Conservation (phyloP, 2,797 vertebrate genomes). For the Pangasius macronema region DNA sequence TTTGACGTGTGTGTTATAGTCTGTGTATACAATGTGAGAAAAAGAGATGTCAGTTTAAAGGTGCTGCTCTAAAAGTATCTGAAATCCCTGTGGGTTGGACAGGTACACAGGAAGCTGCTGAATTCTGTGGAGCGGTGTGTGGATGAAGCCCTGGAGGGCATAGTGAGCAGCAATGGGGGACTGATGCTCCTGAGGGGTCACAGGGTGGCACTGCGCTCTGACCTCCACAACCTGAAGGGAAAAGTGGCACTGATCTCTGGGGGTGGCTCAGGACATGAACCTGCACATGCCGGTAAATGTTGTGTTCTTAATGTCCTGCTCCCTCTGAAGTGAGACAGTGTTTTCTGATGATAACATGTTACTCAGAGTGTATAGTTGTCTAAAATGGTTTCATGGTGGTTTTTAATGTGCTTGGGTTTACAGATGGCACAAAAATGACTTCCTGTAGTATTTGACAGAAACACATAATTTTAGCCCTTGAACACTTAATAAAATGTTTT, state of each 20-base stretch:
- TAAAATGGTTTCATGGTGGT: not conserved
- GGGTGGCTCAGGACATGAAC: slow-evolving; percentile 93
- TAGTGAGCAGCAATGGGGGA: slow-evolving; percentile 71
- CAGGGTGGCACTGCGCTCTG: slow-evolving; percentile 81
- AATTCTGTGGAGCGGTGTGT: slow-evolving; percentile 81
- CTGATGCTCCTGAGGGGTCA: slow-evolving; percentile 83
- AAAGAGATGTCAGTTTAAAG: not conserved
- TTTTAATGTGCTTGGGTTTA: not conserved
- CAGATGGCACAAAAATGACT: not conserved
- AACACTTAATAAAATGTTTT: not conserved
- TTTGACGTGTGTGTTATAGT: not conserved
- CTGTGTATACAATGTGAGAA: not conserved
- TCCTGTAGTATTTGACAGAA: not conserved
- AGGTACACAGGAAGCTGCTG: slow-evolving; percentile 84
- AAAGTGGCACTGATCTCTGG: slow-evolving; percentile 87
- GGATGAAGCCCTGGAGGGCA: slow-evolving; percentile 82
- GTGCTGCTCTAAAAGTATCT: not conserved
- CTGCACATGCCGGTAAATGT: slow-evolving; percentile 85
- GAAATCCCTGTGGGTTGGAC: not conserved
- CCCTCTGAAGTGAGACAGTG: not conserved
- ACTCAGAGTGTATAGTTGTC: not conserved
- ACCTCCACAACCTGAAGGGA: slow-evolving; percentile 76
- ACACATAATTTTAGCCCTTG: not conserved
- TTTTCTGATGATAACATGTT: not conserved
- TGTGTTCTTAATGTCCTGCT: not conserved